Percentiles rank a stretch among this genome's conserved stretches.
phyloP scores from a whole-genome alignment of 2,888 invertebrate species.

The Dryadula phaetusa region DNA sequence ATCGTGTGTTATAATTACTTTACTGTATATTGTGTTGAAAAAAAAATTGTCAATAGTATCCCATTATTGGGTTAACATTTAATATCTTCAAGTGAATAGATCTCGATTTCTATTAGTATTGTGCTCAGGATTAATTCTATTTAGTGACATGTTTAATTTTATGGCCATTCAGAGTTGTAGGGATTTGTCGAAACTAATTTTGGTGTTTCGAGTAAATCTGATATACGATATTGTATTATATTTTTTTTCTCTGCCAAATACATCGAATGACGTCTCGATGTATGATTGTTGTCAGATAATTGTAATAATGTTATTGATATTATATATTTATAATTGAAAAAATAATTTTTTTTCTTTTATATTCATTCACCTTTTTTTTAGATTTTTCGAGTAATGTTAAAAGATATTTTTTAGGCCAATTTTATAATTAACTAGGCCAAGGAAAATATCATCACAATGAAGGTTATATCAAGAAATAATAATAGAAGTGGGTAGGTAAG shows the following conservation, averaged over 20 bases:
- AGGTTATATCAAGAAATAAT: too few species aligned
- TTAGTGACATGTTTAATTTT: slow-evolving; percentile 49
- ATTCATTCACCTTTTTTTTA: too few species aligned
- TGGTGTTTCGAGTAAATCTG: slow-evolving; percentile 29
- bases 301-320: not conserved
- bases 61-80: slow-evolving; percentile 46
- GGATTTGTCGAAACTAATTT: slow-evolving; percentile 37
- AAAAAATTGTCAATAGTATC: slow-evolving; percentile 47
- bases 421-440: too few species aligned
- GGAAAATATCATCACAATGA: too few species aligned
- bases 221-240: too few species aligned
- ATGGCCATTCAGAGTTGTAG: slow-evolving; percentile 41
- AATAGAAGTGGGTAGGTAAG: too few species aligned
- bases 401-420: too few species aligned
- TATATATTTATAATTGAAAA: too few species aligned
- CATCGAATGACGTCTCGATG: slow-evolving; percentile 6
- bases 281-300: slow-evolving; percentile 15
- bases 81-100: slow-evolving; percentile 50
- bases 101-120: slow-evolving; percentile 50
- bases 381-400: too few species aligned
- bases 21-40: slow-evolving; percentile 32
- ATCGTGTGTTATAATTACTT: slow-evolving; percentile 14
- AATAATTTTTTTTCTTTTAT: too few species aligned
- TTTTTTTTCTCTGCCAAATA: too few species aligned
- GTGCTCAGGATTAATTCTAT: slow-evolving; percentile 51